Evolutionary conservation across 2,888 invertebrate species (phyloP), one percentile per base, ranked within the genome.

Genomic region (Aspidapion aeneum): DNA sequence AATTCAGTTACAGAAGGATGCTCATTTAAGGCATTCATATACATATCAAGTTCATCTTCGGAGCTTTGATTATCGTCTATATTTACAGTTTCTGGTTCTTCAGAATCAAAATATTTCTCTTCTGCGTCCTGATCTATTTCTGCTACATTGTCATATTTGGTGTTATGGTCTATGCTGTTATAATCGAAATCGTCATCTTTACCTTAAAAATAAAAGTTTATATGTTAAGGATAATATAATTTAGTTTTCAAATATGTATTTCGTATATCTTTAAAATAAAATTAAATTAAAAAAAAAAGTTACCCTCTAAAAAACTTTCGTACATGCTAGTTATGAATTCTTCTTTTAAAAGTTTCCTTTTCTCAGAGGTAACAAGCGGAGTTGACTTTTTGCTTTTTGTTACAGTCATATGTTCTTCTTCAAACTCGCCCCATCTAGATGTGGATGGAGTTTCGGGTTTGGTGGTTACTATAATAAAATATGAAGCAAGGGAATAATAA

Each of bases 101-200:
- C 94, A 1, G 89, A 88, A 78, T 94, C 94, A 82, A 96, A 96
- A 78, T 96, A 96, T 74, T 88, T 89, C 71, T 96, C 96, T 79
- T 96, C 94, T 69, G 89, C 91, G 80, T 96, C 96, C 72, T 88
- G 88, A 52, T 87, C 87, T 64, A 88, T 79, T 60, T 90, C 84
- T 63, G 89, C 88, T 66, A 90, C 77, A 72, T 88, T 85, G 78
- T 96, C 96, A 79, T 91, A 91, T 60, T 88, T 87, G 54, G 89
- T 86, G 81, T 94, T 90, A 70, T 88, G 83, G 78, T 96, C 96
- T 1, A 96, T 89, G 66, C 83, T 82, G 50, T 86, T 82, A 74
- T 96, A 96, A 79, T 96, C 93, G 80, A 94, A 91, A 68, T 93
- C 90, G 59, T 77, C 74, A 79, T 96, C 95, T 35, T 68, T 68